Conservation (phyloP, 2,888 invertebrate genomes). For the Acrocera orbiculus region DNA sequence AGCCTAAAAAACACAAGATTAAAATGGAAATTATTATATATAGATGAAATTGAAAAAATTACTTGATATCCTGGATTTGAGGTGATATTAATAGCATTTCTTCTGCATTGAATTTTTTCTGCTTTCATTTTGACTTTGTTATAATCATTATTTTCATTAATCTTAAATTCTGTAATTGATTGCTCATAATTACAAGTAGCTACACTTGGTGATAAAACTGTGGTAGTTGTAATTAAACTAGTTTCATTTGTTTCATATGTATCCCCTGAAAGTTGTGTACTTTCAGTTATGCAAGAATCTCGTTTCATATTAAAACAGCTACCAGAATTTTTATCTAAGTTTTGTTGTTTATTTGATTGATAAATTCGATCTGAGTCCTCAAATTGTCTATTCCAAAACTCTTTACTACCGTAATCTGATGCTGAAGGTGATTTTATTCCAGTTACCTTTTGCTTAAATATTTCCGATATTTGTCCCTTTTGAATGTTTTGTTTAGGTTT, state of each 20-base stretch:
- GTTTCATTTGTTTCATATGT: slow-evolving; percentile 24
- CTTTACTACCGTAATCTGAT: no score
- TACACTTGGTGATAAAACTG: slow-evolving; percentile 19
- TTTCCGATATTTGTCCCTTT: no score
- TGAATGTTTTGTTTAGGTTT: no score
- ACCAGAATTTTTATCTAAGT: no score
- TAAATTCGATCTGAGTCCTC: no score
- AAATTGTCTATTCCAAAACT: no score
- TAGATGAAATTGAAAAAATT: slow-evolving; percentile 1
- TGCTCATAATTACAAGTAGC: slow-evolving; percentile 1
- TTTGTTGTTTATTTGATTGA: no score
- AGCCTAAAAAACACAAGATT: slow-evolving; percentile 15
- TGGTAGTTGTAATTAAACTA: slow-evolving; percentile 23
- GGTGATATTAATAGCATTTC: slow-evolving; percentile 31
- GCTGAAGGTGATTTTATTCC: no score
- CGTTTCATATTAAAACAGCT: slow-evolving; percentile 19
- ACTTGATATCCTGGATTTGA: slow-evolving; percentile 32
- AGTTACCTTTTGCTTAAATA: no score
- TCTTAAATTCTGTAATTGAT: not conserved
- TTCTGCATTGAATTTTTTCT: slow-evolving; percentile 14
- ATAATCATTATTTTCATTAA: slow-evolving; percentile 2
- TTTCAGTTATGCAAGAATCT: slow-evolving; percentile 29
- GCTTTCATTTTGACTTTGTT: not conserved
- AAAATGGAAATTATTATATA: not conserved
- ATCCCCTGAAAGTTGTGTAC: slow-evolving; percentile 27